Evolutionary conservation across 1,140 invertebrate species (phyloP), one percentile per base, ranked within the genome.

Genomic region (Lasioglossum albipes): DNA sequence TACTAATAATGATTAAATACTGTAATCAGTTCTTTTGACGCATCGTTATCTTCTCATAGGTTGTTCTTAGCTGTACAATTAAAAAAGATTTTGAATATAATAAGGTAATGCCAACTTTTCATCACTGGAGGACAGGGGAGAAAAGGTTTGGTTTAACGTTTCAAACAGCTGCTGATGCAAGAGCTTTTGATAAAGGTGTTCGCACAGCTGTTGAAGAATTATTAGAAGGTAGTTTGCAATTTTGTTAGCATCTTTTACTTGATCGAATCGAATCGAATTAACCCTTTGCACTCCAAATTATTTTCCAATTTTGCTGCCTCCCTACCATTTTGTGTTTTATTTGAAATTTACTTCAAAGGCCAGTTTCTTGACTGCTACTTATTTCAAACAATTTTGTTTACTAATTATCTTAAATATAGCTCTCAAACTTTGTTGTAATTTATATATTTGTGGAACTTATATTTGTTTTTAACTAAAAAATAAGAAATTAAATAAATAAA

Each of bases 41-140:
- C 2, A 31, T 27, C 5, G 5, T 75, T 84, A 69, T 66, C 67
- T 22, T 3, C 69, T 61, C 93, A 20, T 93, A 99, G 98, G 96
- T 98, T 89, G 97, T 99, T 78, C 95, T 99, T 82, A 97, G 97
- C 93, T 99, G 98, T 94, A 96, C 96, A 49, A 97, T 99, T 89
- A 98, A 98, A 93, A 97, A 97, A 93, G 98, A 99, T 93, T 98
- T 99, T 93, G 96, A 98, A 91, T 99, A 99, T 94, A 98, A 98
- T 94, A 98, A 98, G 95, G 98, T 99, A 86, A 99, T 98, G 97
- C 98, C 98, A 59, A 99, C 98, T 67, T 99, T 99, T 95, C 98
- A 99, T 94, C 98, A 99, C 93, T 99, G 98, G 98, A 96, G 96
- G 88, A 98, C 97, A 27, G 98, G 97, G 69, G 97, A 98, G 91